Evolutionary conservation across 2,888 invertebrate species (phyloP).

Genomic region (Flabesymbios commensalis): DNA sequence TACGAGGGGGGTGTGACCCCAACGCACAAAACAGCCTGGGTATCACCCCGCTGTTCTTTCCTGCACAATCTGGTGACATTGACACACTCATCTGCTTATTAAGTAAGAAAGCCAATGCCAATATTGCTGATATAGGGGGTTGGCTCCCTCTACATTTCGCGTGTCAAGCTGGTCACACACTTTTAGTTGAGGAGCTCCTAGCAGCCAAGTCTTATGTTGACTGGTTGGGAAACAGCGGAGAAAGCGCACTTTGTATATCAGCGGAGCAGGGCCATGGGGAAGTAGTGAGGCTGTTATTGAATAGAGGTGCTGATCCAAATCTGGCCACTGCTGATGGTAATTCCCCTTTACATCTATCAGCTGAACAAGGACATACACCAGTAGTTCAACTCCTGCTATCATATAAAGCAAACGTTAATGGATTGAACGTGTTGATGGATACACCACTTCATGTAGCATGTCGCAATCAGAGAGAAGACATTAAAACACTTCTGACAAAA

Average conservation of each 20-base stretch:
- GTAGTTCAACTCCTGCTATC: conserved; percentile 14
- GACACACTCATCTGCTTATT: conserved; percentile 5
- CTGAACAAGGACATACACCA: conserved; percentile 16
- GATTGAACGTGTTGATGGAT: conserved; percentile 4
- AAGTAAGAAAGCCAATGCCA: conserved; percentile 14
- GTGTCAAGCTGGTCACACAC: conserved; percentile 19
- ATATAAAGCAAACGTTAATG: conserved; percentile 10
- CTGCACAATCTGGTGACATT: conserved; percentile 24
- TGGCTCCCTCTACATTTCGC: conserved; percentile 28
- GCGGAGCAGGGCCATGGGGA: conserved; percentile 19
- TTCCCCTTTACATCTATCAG: conserved; percentile 17
- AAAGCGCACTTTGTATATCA: conserved; percentile 22
- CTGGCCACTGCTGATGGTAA: conserved; percentile 4
- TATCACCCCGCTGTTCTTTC: conserved; percentile 23
- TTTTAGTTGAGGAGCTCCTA: conserved; percentile 11
- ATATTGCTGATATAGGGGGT: conserved; percentile 20
- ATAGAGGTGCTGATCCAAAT: conserved; percentile 9
- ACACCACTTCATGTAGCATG: conserved; percentile 26
- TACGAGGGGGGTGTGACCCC: conserved; percentile 15
- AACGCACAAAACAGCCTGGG: conserved; percentile 24
- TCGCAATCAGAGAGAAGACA: background rate
- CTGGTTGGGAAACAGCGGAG: conserved; percentile 16
- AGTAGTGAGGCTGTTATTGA: conserved; percentile 10
- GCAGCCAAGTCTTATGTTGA: conserved; percentile 14
- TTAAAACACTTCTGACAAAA: background rate